Base-by-base conservation (phyloP, 2,888 invertebrate species). In the Cryptocheilus praepositus region DNA sequence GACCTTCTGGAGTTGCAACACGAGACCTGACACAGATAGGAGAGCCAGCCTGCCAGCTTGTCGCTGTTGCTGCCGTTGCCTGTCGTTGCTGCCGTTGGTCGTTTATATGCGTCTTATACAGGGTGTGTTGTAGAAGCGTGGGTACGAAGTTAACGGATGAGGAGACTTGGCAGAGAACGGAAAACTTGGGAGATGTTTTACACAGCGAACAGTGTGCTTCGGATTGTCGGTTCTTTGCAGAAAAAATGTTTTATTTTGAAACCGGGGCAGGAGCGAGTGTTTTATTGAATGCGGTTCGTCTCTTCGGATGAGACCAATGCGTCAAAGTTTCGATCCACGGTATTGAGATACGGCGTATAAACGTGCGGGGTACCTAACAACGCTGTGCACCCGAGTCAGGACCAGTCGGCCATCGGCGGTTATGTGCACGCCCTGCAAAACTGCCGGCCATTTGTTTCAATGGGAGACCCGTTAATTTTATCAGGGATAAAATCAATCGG, bases 1-100 rank as follows among this genome's bases (percentile, higher is more conserved):
- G 88, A 88, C 88, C 88, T 88, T 88, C 87, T 87, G 85, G 82
- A 82, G 84, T 87, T 88, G 87, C 86, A 85, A 87, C 84, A 83
- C 80, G 82, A 86, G 86, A 85, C 84, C 85, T 87, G 87, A 84
- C 87, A 87, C 86, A 86, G 87, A 87, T 87, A 86, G 83, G 80
- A 83, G 80, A 84, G 80, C 75, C 79, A 78, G 83, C 80, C 80
- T 71, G 73, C 69, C 59, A 59, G 60, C 60, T 43, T 43, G 44
- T 16, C 16, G n/a, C 28, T 28, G 28, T 18, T 15, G 28, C 54
- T 36, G 60, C 44, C 45, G n/a, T 43, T 44, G 60, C 63, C 63
- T 61, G 67, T 8, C 19, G 43, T 28, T 43, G 36, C 13, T 43
- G 43, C 18, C 15, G 13, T 55, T 25, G 36, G 13, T 43, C 16